These are phyloP conservation scores for Cheirogaleus medius DNA, from an alignment of 2,113 vertebrate genomes.

Conservation along the genomic window DNA sequence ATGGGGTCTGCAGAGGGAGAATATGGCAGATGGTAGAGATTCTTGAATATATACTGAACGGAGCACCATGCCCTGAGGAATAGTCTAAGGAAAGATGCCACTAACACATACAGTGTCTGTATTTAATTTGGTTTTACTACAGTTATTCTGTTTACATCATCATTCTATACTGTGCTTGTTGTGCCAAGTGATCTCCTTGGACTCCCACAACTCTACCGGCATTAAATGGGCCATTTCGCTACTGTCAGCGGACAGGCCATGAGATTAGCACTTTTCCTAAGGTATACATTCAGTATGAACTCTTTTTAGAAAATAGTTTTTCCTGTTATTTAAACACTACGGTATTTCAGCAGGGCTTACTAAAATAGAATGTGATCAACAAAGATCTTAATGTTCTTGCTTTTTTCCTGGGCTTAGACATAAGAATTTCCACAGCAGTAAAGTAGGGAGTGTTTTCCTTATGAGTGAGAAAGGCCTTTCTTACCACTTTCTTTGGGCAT, in stretches of 20 bases:
- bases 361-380: not conserved
- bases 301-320: not conserved
- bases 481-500: not conserved
- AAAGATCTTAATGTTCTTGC: not conserved
- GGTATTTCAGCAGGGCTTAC: not conserved
- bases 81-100: not conserved
- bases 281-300: not conserved
- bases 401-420: not conserved
- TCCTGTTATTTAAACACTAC: not conserved
- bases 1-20: not conserved
- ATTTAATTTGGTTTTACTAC: not conserved
- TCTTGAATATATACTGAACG: not conserved
- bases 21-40: not conserved
- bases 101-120: not conserved
- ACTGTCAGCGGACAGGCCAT: not conserved
- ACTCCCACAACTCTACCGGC: not conserved
- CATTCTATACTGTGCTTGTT: not conserved
- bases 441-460: not conserved
- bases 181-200: not conserved
- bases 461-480: not conserved
- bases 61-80: conserved; percentile 11
- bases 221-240: rapidly evolving
- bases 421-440: not conserved
- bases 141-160: not conserved
- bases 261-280: not conserved